A percentile compares a stretch with the other conserved stretches of the same genome.
Evolutionary conservation across 2,888 invertebrate species (phyloP).

Genomic region (Acrocyrtus sp.): DNA sequence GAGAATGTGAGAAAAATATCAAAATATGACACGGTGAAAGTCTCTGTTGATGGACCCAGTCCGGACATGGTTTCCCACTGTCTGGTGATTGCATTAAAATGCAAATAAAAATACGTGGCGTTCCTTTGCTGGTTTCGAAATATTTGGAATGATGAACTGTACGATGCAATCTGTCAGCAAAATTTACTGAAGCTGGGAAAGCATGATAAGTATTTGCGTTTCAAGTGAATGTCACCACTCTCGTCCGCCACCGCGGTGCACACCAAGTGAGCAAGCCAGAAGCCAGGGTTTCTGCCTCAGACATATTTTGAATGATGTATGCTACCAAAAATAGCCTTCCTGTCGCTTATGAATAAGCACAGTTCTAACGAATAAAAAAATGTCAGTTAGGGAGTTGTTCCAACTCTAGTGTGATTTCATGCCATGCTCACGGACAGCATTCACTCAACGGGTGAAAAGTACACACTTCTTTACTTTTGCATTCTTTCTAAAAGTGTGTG

Average conservation of each 20-base stretch:
- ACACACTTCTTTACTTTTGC: neutral
- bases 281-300: constrained; percentile 4
- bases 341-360: neutral
- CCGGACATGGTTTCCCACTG: too few relatives aligned
- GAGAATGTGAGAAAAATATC: too few relatives aligned
- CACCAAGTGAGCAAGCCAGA: neutral
- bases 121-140: too few relatives aligned
- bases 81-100: too few relatives aligned
- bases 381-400: neutral
- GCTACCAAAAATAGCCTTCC: constrained; percentile 42
- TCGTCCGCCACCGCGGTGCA: too few relatives aligned
- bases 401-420: neutral
- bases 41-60: too few relatives aligned
- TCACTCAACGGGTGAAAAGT: neutral
- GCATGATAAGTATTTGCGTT: neutral
- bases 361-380: neutral
- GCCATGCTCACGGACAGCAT: neutral
- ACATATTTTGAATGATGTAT: constrained; percentile 37
- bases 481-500: neutral
- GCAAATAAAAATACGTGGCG: too few relatives aligned
- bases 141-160: too few relatives aligned
- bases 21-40: too few relatives aligned
- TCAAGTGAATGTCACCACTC: constrained; percentile 40
- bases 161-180: too few relatives aligned
- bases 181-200: neutral